Conservation (phyloP, 35 echinoderm and acorn worm species). For the Stichopus chloronotus region DNA sequence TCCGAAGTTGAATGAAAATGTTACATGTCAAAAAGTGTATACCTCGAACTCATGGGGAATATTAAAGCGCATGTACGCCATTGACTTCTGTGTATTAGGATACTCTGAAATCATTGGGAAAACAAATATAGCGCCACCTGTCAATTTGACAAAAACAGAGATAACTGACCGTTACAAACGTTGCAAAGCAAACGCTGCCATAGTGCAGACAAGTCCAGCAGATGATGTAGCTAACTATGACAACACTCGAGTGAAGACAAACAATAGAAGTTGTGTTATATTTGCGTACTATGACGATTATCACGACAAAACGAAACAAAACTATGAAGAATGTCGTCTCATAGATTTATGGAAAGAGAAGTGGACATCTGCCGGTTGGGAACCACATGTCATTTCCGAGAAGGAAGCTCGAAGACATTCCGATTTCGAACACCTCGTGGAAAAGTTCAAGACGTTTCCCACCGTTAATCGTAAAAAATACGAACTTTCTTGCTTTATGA, state of each 20-base stretch:
- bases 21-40: background rate
- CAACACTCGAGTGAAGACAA: background rate
- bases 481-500: constrained; percentile 45
- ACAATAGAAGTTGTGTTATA: too few species aligned
- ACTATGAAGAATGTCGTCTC: too few species aligned
- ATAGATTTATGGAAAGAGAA: too few species aligned
- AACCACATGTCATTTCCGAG: too few species aligned
- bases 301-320: too few species aligned
- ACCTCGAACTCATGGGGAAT: background rate
- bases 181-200: background rate
- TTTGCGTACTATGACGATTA: too few species aligned
- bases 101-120: too few species aligned
- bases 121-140: too few species aligned
- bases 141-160: too few species aligned
- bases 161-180: background rate
- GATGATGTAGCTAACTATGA: background rate
- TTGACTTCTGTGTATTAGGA: background rate
- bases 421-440: background rate
- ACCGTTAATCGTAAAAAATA: background rate
- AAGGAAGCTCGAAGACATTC: too few species aligned
- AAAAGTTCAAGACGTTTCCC: background rate
- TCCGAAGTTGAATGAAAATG: too few species aligned
- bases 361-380: too few species aligned
- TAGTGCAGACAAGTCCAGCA: background rate
- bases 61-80: background rate